Conservation (phyloP, 2,113 vertebrate genomes). For the Etheostoma cragini region DNA sequence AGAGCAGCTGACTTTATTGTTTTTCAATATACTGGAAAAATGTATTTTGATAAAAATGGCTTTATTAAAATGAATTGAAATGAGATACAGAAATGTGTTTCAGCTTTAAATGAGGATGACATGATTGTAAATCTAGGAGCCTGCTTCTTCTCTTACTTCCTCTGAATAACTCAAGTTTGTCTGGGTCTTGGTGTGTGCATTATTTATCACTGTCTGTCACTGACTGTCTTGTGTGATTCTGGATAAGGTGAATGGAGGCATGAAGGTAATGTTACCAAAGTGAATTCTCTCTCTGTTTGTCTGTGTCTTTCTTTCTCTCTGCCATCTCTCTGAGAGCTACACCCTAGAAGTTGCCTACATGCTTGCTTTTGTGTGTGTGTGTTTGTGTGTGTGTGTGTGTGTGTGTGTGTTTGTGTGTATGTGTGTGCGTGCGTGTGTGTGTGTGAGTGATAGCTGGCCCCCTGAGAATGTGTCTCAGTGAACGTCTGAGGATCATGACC, state of each 20-base stretch:
- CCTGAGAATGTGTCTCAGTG: slow-evolving; percentile 59
- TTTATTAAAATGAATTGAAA: neutral
- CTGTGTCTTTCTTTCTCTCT: slow-evolving; percentile 21
- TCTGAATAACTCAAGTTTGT: slow-evolving; percentile 13
- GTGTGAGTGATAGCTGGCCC: slow-evolving; percentile 26
- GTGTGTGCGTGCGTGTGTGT: slow-evolving; percentile 24
- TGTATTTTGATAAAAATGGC: neutral
- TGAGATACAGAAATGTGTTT: neutral
- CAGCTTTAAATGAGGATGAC: neutral
- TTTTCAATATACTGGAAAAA: neutral
- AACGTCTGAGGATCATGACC: slow-evolving; percentile 68
- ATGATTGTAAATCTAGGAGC: neutral
- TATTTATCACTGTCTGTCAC: slow-evolving; percentile 17
- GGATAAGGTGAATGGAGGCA: slow-evolving; percentile 20
- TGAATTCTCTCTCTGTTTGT: slow-evolving; percentile 21
- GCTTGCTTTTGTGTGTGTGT: neutral
- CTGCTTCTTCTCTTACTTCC: slow-evolving; percentile 8
- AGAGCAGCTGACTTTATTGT: too few relatives aligned
- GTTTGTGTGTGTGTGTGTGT: slow-evolving; percentile 24
- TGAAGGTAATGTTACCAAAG: slow-evolving; percentile 44
- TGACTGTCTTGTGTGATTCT: slow-evolving; percentile 4
- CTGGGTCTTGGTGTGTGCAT: slow-evolving; percentile 21
- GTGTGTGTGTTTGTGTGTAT: slow-evolving; percentile 20
- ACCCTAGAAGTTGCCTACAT: slow-evolving; percentile 16
- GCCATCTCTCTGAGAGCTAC: slow-evolving; percentile 35